Percentiles rank a stretch among this genome's conserved stretches.
These are phyloP conservation scores for Vimba vimba DNA, from an alignment of 2,113 vertebrate genomes.

Conservation along the genomic window DNA sequence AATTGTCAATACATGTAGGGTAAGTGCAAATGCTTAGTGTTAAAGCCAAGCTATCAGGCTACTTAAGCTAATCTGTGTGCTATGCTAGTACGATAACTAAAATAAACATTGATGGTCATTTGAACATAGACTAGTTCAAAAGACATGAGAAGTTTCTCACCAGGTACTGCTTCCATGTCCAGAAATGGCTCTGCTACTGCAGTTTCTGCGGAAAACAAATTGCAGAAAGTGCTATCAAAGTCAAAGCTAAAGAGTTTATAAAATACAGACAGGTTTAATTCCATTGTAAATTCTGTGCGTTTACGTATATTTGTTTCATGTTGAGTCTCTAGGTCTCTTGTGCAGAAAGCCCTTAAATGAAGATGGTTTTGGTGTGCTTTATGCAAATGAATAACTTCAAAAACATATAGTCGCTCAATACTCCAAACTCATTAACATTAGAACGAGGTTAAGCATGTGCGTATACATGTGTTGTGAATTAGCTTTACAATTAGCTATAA, in stretches of 20 bases:
- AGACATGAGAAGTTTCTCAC: slow-evolving; percentile 40
- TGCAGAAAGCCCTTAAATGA: not conserved
- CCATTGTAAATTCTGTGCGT: slow-evolving; percentile 50
- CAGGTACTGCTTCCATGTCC: slow-evolving; percentile 48
- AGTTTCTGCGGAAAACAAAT: slow-evolving; percentile 24
- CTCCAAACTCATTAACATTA: not conserved
- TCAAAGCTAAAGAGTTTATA: not conserved
- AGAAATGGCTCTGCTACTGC: slow-evolving; percentile 36
- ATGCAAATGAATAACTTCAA: not conserved
- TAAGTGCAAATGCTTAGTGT: too few relatives aligned
- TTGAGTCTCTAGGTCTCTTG: too few relatives aligned
- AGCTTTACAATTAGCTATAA: not conserved
- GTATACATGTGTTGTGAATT: not conserved
- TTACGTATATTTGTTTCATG: slow-evolving; percentile 40
- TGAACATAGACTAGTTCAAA: not conserved
- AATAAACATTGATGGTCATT: not conserved
- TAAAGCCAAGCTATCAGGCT: not conserved
- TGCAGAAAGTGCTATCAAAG: not conserved
- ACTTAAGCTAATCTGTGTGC: not conserved
- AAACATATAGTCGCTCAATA: not conserved
- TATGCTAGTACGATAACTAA: not conserved
- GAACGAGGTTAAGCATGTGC: not conserved
- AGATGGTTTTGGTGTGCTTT: not conserved
- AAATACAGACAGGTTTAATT: not conserved
- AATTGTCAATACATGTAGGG: not conserved